Evolutionary conservation across 2,888 invertebrate genomes (phyloP).

Genomic region (Crossocerus cetratus): DNA sequence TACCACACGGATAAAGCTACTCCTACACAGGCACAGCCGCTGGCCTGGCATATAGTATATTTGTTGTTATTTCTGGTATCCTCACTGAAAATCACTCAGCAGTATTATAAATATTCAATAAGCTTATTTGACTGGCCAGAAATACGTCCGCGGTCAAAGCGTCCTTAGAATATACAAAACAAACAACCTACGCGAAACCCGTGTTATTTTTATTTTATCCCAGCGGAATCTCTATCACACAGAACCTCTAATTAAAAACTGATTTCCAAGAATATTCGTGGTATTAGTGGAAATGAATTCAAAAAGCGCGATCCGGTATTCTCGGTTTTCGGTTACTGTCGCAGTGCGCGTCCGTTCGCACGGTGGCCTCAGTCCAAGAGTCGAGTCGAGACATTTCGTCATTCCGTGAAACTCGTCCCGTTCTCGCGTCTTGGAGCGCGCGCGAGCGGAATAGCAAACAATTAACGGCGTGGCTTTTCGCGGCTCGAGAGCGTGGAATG

Average conservation of each 20-base stretch:
- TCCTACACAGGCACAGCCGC: not conserved
- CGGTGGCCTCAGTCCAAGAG: no score
- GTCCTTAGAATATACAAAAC: no score
- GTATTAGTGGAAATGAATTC: not conserved
- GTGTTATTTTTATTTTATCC: no score
- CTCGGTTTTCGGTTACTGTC: not conserved
- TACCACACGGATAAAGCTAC: not conserved
- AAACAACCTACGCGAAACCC: no score
- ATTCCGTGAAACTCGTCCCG: not conserved
- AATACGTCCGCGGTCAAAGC: no score
- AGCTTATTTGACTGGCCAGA: no score
- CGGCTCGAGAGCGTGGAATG: not conserved
- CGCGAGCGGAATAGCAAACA: not conserved
- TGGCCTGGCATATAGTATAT: no score
- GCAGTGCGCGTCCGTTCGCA: not conserved
- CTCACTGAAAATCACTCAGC: no score
- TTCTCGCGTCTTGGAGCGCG: not conserved
- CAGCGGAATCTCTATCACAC: no score
- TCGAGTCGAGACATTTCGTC: not conserved
- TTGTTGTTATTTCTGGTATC: no score
- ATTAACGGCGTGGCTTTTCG: not conserved
- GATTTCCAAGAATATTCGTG: not conserved
- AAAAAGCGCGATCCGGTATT: not conserved
- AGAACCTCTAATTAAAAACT: no score
- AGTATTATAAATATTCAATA: no score